A percentile compares a stretch with the other conserved stretches of the same genome.
Conservation (phyloP, 2,888 invertebrate species). For the Didymodactylos carnosus region DNA sequence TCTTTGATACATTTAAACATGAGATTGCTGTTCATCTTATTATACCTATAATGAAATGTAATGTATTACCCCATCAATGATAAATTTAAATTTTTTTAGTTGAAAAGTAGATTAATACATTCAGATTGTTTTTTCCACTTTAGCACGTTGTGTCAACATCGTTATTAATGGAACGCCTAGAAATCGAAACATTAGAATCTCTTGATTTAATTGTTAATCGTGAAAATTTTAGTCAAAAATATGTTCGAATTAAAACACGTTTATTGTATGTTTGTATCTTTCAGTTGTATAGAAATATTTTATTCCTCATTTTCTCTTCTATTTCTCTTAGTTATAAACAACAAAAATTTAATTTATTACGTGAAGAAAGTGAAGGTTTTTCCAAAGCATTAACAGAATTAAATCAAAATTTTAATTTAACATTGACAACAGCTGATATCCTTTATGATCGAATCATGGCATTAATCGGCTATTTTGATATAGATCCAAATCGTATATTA, state of each 20-base stretch:
- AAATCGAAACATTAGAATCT: slow-evolving; percentile 8
- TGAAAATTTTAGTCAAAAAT: slow-evolving; percentile 42
- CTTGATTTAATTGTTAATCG: slow-evolving; percentile 6
- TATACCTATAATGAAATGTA: too few relatives aligned
- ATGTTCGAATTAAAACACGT: slow-evolving; percentile 91
- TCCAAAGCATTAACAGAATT: slow-evolving; percentile 82
- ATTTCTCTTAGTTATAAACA: slow-evolving; percentile 94
- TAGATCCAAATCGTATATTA: slow-evolving; percentile 89
- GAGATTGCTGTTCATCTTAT: too few relatives aligned
- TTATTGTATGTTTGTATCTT: slow-evolving; percentile 57
- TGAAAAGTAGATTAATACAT: too few relatives aligned
- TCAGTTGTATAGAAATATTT: not conserved
- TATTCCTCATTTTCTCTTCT: slow-evolving; percentile 19
- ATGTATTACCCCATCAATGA: too few relatives aligned
- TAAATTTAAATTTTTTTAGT: too few relatives aligned
- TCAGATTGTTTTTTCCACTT: too few relatives aligned
- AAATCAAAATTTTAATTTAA: not conserved
- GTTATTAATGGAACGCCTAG: slow-evolving; percentile 6
- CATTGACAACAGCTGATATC: not conserved
- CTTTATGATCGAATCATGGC: not conserved
- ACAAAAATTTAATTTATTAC: slow-evolving; percentile 86
- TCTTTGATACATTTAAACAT: too few relatives aligned
- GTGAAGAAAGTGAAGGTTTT: slow-evolving; percentile 97
- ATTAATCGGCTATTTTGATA: slow-evolving; percentile 71
- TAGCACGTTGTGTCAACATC: not conserved